These are phyloP conservation scores for Elegia similella DNA, from an alignment of 2,888 invertebrate species.

Conservation along the genomic window DNA sequence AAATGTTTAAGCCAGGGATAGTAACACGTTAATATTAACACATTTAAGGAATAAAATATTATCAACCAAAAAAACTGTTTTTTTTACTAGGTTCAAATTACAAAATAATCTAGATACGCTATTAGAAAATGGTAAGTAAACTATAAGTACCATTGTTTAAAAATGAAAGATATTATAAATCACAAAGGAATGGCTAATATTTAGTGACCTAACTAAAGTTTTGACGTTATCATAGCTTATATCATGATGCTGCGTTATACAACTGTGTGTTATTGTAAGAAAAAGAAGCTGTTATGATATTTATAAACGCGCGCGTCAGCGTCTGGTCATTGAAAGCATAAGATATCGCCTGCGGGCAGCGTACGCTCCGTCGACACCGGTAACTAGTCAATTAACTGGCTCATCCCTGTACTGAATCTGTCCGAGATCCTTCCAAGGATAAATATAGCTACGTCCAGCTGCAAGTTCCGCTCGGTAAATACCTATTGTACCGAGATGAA, in stretches of 20 bases:
- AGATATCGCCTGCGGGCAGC: constrained; percentile 16
- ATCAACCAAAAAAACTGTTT: constrained; percentile 20
- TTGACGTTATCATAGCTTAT: too few species aligned
- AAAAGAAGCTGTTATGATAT: not conserved
- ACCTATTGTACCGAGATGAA: constrained; percentile 59
- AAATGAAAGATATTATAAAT: too few species aligned
- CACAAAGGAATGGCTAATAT: too few species aligned
- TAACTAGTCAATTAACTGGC: constrained; percentile 60
- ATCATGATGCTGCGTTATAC: not conserved
- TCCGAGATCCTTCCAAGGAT: constrained; percentile 65
- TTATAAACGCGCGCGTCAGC: not conserved
- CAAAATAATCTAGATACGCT: not conserved
- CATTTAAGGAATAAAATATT: constrained; percentile 27
- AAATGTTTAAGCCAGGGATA: constrained; percentile 43
- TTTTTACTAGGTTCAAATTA: constrained; percentile 11
- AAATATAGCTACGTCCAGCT: constrained; percentile 61
- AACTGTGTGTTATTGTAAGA: not conserved
- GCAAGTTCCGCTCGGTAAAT: constrained; percentile 58
- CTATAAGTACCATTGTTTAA: too few species aligned
- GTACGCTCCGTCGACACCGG: constrained; percentile 35
- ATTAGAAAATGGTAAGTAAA: too few species aligned
- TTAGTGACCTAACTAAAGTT: too few species aligned
- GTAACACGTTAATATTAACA: constrained; percentile 26
- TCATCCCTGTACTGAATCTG: constrained; percentile 59
- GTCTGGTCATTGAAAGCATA: constrained; percentile 1